Evolutionary conservation across 2,888 invertebrate genomes (phyloP), one percentile per base, ranked within the genome.

Genomic region (Dorcus parallelipipedus): DNA sequence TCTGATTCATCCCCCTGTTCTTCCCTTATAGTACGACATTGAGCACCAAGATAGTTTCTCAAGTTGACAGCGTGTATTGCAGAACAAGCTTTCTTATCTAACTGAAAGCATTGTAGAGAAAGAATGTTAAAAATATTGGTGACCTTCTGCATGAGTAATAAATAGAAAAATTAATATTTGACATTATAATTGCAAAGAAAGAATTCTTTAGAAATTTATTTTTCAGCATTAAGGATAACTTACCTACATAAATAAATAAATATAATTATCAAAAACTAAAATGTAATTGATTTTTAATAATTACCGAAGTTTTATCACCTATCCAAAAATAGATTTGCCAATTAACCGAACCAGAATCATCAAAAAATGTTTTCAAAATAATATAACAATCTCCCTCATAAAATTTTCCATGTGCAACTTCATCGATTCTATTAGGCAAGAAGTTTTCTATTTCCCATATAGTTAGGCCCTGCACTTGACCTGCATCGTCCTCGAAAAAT

Each of bases 301-400:
- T 84, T 80, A 97, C 91, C 9, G 97, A 90, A 2, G 97, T 93
- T 73, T 94, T 90, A 61, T 90, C 92, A 38, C 99, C 99, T 71
- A 99, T 99, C 99, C 98, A 99, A 79, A 97, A 99, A 81, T 90
- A 99, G 71, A 99, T 99, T 69, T 95, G 90, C 95, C 98, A 98
- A 55, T 86, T 84, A 5, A 97, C 79, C 56, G 91, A 90, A 9
- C 93, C 90, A 69, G 88, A 85, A 52, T 93, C 93, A 73, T 95
- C 95, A 41, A 90, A 78, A 41, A 82, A 83, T 0, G 97, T 97
- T 79, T 95, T 94, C 57, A 98, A 79, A 48, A 99, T 85, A 68
- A 99, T 97, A 78, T 99, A 99, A 77, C 98, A 98, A 77, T 99
- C 99, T 4, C 94, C 98, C 79, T 98, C 97, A 75, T 97, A 99